Base-by-base conservation (phyloP, 2,113 vertebrate species). In the Aptenodytes patagonicus region DNA sequence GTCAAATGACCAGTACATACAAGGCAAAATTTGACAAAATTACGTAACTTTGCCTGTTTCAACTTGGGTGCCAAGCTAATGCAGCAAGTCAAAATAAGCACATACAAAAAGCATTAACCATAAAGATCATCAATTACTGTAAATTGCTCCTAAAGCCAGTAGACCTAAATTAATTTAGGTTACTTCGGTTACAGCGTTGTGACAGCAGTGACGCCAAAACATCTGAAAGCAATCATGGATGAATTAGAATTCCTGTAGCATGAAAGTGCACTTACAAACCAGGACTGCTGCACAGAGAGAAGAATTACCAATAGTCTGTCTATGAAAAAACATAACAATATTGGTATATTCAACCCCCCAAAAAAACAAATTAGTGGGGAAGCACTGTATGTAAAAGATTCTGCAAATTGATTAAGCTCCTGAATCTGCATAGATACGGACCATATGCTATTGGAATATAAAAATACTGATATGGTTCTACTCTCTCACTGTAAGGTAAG, bases 101-200 rank as follows among this genome's bases (percentile, higher is more conserved):
- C 25, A 69, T 49, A 70, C 57, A 52, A 71, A 87, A 89, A 55
- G 17, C 14, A 64, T 78, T 46, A 89, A 31, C 72, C 10, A 75
- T 83, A 82, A 90, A 87, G 87, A 76, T 61, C 57, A 75, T 68
- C 65, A 94, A 52, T 85, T 91, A 84, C 21, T 58, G 25, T 7
- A 88, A 93, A 94, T 69, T 93, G 44, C 25, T 78, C 75, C 58
- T 88, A 82, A 93, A 87, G 21, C 54, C 78, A 80, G 40, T 17
- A 85, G 58, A 88, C 21, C 36, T 85, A 93, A 93, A 89, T 79
- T 91, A 96, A 85, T 85, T 96, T 57, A 69, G 65, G 62, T 91
- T 87, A 73, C 71, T 94, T 96, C 65, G 54, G 73, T 75, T 76
- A 76, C 51, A 68, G 52, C 3, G 3, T 72, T 79, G 87, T 75